A percentile compares a stretch with the other conserved stretches of the same genome.
Conservation (phyloP, 1,140 invertebrate genomes). For the Phymastichus coffea region DNA sequence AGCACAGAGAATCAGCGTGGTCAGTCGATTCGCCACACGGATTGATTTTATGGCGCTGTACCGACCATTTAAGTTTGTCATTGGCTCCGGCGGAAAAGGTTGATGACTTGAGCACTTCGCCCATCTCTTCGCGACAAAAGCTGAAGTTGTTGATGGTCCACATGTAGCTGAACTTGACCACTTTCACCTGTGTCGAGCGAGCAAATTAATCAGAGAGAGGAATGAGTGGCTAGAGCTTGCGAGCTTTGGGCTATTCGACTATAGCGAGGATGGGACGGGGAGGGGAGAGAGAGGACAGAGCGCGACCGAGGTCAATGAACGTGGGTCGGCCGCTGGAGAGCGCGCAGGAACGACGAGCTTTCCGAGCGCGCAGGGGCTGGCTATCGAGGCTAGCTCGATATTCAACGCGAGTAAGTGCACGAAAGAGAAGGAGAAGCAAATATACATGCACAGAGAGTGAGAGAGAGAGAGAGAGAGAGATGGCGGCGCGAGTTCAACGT, state of each 20-base stretch:
- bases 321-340: no score
- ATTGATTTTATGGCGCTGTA: no score
- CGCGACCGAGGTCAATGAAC: background rate
- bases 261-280: background rate
- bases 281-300: background rate
- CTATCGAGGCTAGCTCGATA: no score
- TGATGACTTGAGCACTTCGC: conserved; percentile 98
- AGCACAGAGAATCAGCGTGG: conserved; percentile 25
- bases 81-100: conserved; percentile 98
- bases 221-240: background rate
- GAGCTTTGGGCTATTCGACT: background rate
- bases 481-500: conserved; percentile 16
- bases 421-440: background rate
- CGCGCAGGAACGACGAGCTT: background rate
- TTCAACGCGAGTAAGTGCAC: no score
- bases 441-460: background rate
- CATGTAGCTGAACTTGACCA: conserved; percentile 99
- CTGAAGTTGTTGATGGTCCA: conserved; percentile 99
- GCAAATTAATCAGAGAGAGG: background rate
- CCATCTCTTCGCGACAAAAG: conserved; percentile 99
- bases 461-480: background rate
- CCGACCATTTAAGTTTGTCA: conserved; percentile 99
- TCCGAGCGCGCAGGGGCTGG: no score
- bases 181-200: conserved; percentile 97
- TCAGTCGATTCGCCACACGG: background rate